Evolutionary conservation across 2,888 invertebrate genomes (phyloP), one percentile per base, ranked within the genome.

Genomic region (Conomelus anceps): DNA sequence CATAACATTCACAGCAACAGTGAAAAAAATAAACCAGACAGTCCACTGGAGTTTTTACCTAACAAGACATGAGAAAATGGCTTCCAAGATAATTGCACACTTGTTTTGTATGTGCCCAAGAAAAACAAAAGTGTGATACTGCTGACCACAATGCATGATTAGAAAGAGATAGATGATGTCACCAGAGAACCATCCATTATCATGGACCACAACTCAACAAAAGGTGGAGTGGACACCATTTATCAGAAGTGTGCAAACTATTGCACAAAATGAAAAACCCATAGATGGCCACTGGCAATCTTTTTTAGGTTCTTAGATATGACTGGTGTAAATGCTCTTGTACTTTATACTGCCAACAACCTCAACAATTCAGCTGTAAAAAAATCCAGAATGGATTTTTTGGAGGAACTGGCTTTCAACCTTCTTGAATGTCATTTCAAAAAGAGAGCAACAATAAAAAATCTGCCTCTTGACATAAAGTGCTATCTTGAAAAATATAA

Each of bases 41-140:
- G 89, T 87, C 89, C 89, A 13, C 22, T 22, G 3, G 86, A 86
- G 89, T 89, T 26, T 26, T 11, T 26, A 11, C 26, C 26, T 7
- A 26, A 26, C 26, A 26, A 26, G 26, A 26, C 26, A 26, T 11
- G 11, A 26, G 26, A 26, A 26, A 11, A 7, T 26, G 26, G 26
- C 4, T 26, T 11, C 89, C 29, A 90, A 34, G 89, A 90, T 29
- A 85, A 87, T 26, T 87, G 26, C 23, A 90, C 90, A 11, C 22
- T 89, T 22, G 90, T 89, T 22, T 90, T 89, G 11, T 89, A 87
- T 87, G 26, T 87, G 22, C 24, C 87, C 22, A 87, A 87, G 24
- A 22, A 22, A 87, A 87, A 87, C 26, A 87, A 24, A 26, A 24
- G 23, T 23, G 87, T 87, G 22, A 24, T 87, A 87, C 87, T 87